A percentile compares a stretch with the other conserved stretches of the same genome.
Conservation (phyloP, 2,888 invertebrate genomes). For the Unio delphinus region DNA sequence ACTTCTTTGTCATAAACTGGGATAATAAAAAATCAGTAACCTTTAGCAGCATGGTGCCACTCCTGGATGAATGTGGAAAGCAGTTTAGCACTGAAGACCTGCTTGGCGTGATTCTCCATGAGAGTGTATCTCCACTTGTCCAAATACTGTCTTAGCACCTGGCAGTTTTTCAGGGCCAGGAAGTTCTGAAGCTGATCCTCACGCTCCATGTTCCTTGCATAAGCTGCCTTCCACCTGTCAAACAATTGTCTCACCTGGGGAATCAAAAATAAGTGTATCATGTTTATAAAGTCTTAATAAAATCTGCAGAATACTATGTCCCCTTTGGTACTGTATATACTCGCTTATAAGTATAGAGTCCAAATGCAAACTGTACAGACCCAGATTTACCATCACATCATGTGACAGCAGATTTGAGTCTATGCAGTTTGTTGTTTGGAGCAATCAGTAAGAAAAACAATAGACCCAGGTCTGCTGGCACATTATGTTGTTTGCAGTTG, state of each 20-base stretch:
- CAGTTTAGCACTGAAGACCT: conserved; percentile 39
- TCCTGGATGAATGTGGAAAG: conserved; percentile 38
- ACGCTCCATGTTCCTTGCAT: conserved; percentile 31
- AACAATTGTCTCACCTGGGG: conserved; percentile 39
- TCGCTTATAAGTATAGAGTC: no score
- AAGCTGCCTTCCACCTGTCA: conserved; percentile 40
- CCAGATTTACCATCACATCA: no score
- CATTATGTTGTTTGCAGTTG: no score
- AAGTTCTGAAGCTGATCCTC: conserved; percentile 34
- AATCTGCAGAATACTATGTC: no score
- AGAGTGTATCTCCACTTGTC: conserved; percentile 45
- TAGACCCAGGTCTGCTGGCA: no score
- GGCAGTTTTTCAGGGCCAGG: conserved; percentile 26
- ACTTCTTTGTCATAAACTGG: neutral
- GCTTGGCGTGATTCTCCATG: conserved; percentile 34
- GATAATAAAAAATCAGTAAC: conserved; percentile 18
- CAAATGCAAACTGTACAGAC: no score
- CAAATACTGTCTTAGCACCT: conserved; percentile 31
- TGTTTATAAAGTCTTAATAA: no score
- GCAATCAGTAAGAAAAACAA: no score
- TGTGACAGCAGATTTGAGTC: no score
- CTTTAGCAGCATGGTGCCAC: conserved; percentile 47
- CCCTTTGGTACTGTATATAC: no score
- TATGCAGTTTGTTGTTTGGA: no score
- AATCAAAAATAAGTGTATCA: neutral